Evolutionary conservation across 2,888 invertebrate species (phyloP).

Genomic region (Nipponacmea schrenckii): DNA sequence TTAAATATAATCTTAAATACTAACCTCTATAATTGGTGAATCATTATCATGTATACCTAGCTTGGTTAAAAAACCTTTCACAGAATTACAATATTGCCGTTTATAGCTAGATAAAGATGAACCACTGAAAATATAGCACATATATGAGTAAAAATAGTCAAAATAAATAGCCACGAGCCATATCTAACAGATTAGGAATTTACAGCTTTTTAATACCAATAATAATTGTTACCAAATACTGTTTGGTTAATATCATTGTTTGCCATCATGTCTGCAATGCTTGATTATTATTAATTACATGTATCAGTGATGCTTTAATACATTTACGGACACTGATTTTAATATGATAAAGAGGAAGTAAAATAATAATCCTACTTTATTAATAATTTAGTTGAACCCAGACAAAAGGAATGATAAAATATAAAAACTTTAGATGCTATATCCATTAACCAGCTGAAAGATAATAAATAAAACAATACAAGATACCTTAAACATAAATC

Average conservation of each 20-base stretch:
- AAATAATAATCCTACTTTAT: constrained; percentile 28
- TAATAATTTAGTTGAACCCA: constrained; percentile 32
- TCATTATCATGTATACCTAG: constrained; percentile 32
- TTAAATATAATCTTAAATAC: too few relatives aligned
- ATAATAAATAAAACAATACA: constrained; percentile 10
- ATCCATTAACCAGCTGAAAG: constrained; percentile 57
- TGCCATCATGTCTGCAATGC: too few relatives aligned
- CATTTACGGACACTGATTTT: too few relatives aligned
- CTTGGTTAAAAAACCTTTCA: constrained; percentile 29
- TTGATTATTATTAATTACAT: too few relatives aligned
- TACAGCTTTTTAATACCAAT: too few relatives aligned
- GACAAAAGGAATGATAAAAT: constrained; percentile 59
- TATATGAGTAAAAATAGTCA: too few relatives aligned
- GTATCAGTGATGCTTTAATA: too few relatives aligned
- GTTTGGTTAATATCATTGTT: too few relatives aligned
- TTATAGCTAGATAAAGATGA: constrained; percentile 26
- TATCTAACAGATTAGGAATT: too few relatives aligned
- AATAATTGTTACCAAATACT: too few relatives aligned
- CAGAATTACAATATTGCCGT: constrained; percentile 28
- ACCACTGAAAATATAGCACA: constrained; percentile 16
- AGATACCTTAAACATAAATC: not conserved
- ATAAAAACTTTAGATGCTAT: constrained; percentile 58
- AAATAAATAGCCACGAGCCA: too few relatives aligned
- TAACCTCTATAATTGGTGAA: constrained; percentile 33
- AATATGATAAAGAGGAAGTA: too few relatives aligned